Percentiles rank a stretch among this genome's conserved stretches.
These are phyloP conservation scores for Hypercompe scribonia DNA, from an alignment of 2,888 invertebrate genomes.

Conservation along the genomic window DNA sequence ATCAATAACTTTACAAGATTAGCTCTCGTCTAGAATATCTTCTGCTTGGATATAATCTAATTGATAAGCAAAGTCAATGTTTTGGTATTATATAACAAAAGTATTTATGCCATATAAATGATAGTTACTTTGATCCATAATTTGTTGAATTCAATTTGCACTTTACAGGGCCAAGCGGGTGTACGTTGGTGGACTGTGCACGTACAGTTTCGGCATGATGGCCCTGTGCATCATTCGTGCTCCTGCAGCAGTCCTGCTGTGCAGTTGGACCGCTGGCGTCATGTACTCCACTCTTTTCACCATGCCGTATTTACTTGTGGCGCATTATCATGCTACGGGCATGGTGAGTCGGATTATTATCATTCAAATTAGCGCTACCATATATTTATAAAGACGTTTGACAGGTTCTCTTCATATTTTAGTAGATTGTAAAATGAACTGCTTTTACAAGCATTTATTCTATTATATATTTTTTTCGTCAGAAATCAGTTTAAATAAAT, in stretches of 20 bases:
- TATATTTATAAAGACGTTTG: not conserved
- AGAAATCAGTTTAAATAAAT: too few species aligned
- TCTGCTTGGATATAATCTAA: constrained; percentile 23
- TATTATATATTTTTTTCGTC: too few species aligned
- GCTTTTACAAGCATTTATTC: not conserved
- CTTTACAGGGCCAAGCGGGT: constrained; percentile 92
- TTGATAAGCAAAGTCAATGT: constrained; percentile 34
- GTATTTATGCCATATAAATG: too few species aligned
- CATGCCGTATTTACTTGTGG: constrained; percentile 97
- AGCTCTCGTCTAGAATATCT: constrained; percentile 34
- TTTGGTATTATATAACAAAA: constrained; percentile 12
- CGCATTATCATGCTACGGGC: constrained; percentile 97
- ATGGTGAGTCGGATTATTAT: constrained; percentile 87
- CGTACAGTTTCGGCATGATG: constrained; percentile 96
- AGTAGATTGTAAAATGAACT: not conserved
- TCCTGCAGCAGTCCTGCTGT: constrained; percentile 92
- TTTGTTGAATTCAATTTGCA: constrained; percentile 4
- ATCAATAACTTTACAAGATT: constrained; percentile 61
- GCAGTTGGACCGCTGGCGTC: constrained; percentile 97
- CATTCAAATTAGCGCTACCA: not conserved
- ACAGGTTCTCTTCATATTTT: not conserved
- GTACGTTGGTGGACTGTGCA: constrained; percentile 95
- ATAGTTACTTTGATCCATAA: too few species aligned
- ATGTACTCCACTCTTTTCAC: constrained; percentile 99
- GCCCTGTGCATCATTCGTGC: constrained; percentile 93